phyloP scores from a whole-genome alignment of 2,113 vertebrate genomes.

The Rhegmatorhina hoffmannsi region DNA sequence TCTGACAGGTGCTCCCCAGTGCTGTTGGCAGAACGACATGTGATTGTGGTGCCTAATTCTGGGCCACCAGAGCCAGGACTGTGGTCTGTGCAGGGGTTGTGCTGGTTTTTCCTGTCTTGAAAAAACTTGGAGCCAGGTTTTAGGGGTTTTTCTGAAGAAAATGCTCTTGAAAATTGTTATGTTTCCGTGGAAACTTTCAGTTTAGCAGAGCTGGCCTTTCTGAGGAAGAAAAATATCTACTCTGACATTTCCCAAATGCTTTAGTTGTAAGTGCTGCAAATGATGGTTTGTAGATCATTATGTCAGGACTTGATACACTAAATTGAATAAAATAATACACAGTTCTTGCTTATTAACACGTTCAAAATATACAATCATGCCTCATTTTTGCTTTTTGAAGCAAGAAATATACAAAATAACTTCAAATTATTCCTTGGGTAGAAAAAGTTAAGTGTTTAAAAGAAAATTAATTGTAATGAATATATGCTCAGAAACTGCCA shows the following conservation, averaged over 20 bases:
- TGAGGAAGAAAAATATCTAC: background rate
- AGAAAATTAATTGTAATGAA: background rate
- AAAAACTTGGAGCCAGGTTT: background rate
- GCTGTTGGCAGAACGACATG: background rate
- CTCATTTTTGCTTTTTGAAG: background rate
- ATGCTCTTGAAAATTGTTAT: background rate
- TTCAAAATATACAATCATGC: background rate
- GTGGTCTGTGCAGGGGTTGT: rapidly evolving
- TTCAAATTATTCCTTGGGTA: background rate
- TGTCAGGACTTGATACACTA: background rate
- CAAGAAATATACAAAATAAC: background rate
- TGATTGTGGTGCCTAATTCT: background rate
- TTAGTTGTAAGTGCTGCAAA: background rate
- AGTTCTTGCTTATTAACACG: background rate
- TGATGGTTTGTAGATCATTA: background rate
- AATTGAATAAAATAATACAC: background rate
- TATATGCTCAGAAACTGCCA: background rate
- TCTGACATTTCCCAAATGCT: background rate
- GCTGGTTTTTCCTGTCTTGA: background rate
- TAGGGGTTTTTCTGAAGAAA: background rate
- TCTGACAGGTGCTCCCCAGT: background rate
- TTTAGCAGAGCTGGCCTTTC: background rate
- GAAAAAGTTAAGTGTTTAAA: background rate
- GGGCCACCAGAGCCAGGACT: rapidly evolving
- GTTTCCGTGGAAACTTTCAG: background rate